Evolutionary conservation across 2,888 invertebrate species (phyloP), one percentile per base, ranked within the genome.

Genomic region (Empis stercorea): DNA sequence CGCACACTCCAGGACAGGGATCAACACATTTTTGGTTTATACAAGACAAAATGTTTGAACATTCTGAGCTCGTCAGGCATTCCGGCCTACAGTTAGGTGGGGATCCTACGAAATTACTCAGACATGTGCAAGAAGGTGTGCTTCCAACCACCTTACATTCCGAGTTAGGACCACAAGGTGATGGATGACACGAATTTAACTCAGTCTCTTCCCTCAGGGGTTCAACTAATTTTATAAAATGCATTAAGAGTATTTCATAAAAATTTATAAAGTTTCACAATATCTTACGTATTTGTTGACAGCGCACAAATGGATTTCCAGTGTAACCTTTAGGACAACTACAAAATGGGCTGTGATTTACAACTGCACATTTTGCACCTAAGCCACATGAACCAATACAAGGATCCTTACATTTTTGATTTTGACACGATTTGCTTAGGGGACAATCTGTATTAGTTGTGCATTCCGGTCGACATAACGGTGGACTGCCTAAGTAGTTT

Each of bases 141-240:
- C 66, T 64, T 32, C 65, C 65, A 15, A 67, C 65, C 1, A 60
- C 56, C 50, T 71, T 60, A 56, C 89, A 89, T 57, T 80, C 73
- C 11, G 85, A 76, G 58, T 84, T 83, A 4, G 79, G 71, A 34
- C 87, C 87, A 65, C 87, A 87, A 38, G 84, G 84, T 30, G 75
- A 73, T 10, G 78, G 78, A 53, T 71, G 67, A 56, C 80, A 80
- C 10, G 76, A 76, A 61, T 78, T 73, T 34, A 48, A 55, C 36
- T 59, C 56, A 23, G 55, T 56, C 1, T 57, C 52, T 43, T 63
- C 59, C 16, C 55, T 54, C 20, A 55, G 49, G 1, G 61, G 61
- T 40, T 54, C 53, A 37, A 62, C 59, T 61, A 54, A 34, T 54
- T 53, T 15, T 20, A 27, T 27, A 27, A 27, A 7, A 27, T 27